phyloP scores from a whole-genome alignment of 1,140 invertebrate species.

The Bactericera cockerelli region DNA sequence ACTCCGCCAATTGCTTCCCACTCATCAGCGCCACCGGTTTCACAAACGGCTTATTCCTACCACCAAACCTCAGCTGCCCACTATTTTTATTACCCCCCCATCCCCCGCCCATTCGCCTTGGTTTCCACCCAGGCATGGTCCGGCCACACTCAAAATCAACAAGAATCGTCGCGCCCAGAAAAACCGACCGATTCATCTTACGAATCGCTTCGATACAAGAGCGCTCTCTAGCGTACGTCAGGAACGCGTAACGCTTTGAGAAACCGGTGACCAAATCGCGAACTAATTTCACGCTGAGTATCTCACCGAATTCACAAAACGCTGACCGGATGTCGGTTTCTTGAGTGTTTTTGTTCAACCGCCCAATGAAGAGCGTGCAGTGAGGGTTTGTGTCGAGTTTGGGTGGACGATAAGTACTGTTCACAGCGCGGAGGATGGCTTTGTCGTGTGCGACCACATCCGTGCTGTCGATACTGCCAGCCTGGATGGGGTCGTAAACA shows the following conservation, averaged over 20 bases:
- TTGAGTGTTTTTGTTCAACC: slow-evolving; percentile 53
- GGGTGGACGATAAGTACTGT: slow-evolving; percentile 48
- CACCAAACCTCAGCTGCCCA: slow-evolving; percentile 74
- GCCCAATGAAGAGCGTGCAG: slow-evolving; percentile 61
- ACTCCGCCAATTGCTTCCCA: not conserved
- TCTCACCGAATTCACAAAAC: slow-evolving; percentile 49
- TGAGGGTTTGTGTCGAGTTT: slow-evolving; percentile 48
- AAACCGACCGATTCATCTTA: not conserved
- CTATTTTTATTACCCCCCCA: slow-evolving; percentile 76
- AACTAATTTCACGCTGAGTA: slow-evolving; percentile 50
- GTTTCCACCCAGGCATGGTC: slow-evolving; percentile 59
- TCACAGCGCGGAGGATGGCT: slow-evolving; percentile 53
- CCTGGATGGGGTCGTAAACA: slow-evolving; percentile 48
- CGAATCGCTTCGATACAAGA: slow-evolving; percentile 32
- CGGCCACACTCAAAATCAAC: slow-evolving; percentile 39
- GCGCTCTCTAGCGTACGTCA: slow-evolving; percentile 53
- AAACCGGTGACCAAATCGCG: slow-evolving; percentile 66
- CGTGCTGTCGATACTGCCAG: slow-evolving; percentile 71
- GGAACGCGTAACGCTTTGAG: slow-evolving; percentile 70
- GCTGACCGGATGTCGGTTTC: slow-evolving; percentile 33
- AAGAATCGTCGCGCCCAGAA: slow-evolving; percentile 39
- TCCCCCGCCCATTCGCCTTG: slow-evolving; percentile 65
- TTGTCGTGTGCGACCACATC: slow-evolving; percentile 68
- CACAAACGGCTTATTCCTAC: slow-evolving; percentile 54
- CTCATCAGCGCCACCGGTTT: slow-evolving; percentile 33